These are phyloP conservation scores for Hylaeus anthracinus DNA, from an alignment of 1,140 invertebrate species.

Conservation along the genomic window DNA sequence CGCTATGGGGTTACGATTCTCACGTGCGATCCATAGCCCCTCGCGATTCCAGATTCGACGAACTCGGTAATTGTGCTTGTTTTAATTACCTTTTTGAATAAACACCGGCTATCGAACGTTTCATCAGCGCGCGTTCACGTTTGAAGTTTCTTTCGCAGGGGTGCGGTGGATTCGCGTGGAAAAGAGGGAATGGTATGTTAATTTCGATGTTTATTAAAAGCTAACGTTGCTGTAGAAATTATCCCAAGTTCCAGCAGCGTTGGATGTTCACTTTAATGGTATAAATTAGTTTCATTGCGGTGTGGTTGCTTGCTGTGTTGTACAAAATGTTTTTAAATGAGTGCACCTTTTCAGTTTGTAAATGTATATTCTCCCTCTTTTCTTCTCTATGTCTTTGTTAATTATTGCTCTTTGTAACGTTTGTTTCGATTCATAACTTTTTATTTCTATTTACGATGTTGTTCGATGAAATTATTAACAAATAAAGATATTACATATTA, in stretches of 20 bases:
- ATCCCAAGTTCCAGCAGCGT: neutral
- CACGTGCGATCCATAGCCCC: neutral
- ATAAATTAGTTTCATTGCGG: too few species aligned
- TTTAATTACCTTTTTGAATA: conserved; percentile 1
- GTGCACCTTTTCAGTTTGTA: too few species aligned
- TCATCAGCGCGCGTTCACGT: neutral
- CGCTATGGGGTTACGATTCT: neutral
- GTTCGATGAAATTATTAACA: too few species aligned
- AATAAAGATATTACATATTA: too few species aligned
- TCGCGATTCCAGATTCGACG: neutral
- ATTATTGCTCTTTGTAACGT: too few species aligned
- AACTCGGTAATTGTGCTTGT: neutral
- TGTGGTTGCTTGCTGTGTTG: too few species aligned
- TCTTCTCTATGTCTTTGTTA: too few species aligned
- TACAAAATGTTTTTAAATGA: too few species aligned
- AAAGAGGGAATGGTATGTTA: neutral
- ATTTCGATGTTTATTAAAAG: neutral
- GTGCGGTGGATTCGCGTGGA: neutral
- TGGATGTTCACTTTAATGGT: too few species aligned
- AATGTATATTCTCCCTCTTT: too few species aligned
- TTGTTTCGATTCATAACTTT: too few species aligned
- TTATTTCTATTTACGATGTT: too few species aligned
- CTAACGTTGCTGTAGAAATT: neutral
- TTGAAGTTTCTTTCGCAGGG: neutral
- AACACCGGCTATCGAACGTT: neutral